Evolutionary conservation across 1,140 invertebrate species (phyloP), one percentile per base, ranked within the genome.

Genomic region (Zaprionus ornatus): DNA sequence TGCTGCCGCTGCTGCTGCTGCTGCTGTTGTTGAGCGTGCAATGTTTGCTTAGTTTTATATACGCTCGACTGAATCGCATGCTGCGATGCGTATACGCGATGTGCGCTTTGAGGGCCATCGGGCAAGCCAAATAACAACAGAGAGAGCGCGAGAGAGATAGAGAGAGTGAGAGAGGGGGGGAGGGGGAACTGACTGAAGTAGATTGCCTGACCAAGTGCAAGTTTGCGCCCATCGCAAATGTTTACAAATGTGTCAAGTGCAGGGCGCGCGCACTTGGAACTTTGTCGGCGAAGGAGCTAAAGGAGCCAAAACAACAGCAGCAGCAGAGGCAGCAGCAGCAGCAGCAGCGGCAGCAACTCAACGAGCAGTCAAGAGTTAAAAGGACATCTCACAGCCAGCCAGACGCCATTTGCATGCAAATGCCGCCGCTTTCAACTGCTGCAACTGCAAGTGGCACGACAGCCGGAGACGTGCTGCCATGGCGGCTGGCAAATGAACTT

Each of bases 381-480:
- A 71, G 73, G 66, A 82, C 79, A 80, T 65, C 66, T 55, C 45
- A 50, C 52, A 55, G 77, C 56, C 64, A 27, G 65, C 59, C 63
- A 61, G 74, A 72, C 73, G 66, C 74, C 82, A 86, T 85, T 85
- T 85, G 82, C 79, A 85, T 85, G 82, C 79, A 82, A 86, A 85
- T 84, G 70, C 64, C 45, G 66, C 57, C 35, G 35, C 52, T 10
- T 4, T 13, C 15, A 13, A 40, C 40, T 17, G 40, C 23, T 42
- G 25, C 63, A 40, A 23, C 52, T 72, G 74, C 68, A 72, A 72
- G 68, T 76, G 73, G 50, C 50, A 67, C 59, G 67, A 63, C 62
- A 61, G 56, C 55, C 66, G 50, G 63, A 65, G 61, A 82, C 82
- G 70, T 82, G 70, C 69, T 69, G 19, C 55, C 69, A 62, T 69